Evolutionary conservation across 1,140 invertebrate species (phyloP), one percentile per base, ranked within the genome.

Genomic region (Phthorimaea operculella): DNA sequence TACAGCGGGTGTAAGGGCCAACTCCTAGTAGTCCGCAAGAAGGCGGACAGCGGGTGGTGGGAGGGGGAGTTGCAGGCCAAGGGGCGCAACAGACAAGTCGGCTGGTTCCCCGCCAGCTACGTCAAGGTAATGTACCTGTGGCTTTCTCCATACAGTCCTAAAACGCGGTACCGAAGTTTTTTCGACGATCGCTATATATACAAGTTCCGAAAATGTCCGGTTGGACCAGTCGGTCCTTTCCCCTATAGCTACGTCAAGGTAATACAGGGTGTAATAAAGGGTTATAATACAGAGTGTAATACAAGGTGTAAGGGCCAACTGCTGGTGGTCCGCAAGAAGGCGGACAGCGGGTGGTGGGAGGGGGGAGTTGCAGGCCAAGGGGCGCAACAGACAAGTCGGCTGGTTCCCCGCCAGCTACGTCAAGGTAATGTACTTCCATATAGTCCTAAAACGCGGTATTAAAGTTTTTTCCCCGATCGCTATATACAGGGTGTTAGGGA

Each of bases 321-420:
- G 49, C 94, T 99, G 49, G 94, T 97, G 87, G 95, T 99, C 12
- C 89, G 96, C 12, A 98, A 98, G 83, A 99, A 99, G 78, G 96
- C 95, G 9, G 91, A 95, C 53, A 95, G 94, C 61, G 97, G 97
- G 17, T 99, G 98, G 98, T 99, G 98, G 98, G 98, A 99, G 89
- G 98, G 98, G 48, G n/a, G 98, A 99, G 86, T 84, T 99, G 18
- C 96, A 98, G 87, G 96, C 95, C 11, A 96, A 97, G 82, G 97
- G 97, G n/a, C 92, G 96, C 64, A 96, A 96, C 74, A 88, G 95
- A 51, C 95, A 98, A 86, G 91, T 98, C 54, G 97, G 97, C 4
- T 99, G 97, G 97, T 99, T 99, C 80, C 97, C 97, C 8, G 97
- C 97, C 17, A 96, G 95, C 49, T 99, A 98, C 77, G 97, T 99